Conservation (phyloP, 23 tunicate genomes). For the Diplosoma virens region DNA sequence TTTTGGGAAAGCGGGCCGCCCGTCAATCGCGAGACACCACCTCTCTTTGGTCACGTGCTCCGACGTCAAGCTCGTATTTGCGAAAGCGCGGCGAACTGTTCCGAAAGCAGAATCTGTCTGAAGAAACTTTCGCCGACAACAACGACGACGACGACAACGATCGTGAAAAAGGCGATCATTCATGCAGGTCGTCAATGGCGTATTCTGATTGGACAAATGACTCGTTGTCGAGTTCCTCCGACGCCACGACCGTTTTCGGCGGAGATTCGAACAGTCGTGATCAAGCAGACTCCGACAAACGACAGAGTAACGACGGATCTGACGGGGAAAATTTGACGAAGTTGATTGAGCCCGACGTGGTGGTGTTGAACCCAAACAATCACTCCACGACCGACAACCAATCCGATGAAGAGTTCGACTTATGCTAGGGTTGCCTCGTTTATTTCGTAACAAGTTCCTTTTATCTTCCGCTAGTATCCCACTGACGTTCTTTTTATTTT, state of each 20-base stretch:
- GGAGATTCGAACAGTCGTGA: too few relatives aligned
- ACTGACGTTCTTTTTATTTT: too few relatives aligned
- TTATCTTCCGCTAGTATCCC: too few relatives aligned
- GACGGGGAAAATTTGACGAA: too few relatives aligned
- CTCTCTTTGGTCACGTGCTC: background rate
- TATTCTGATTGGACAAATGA: background rate
- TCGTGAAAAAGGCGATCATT: too few relatives aligned
- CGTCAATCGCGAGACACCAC: background rate
- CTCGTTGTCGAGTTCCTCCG: background rate
- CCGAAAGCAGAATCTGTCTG: background rate
- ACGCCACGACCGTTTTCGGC: too few relatives aligned
- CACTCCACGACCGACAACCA: conserved; percentile 16
- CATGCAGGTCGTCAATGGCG: conserved; percentile 4
- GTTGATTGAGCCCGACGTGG: too few relatives aligned
- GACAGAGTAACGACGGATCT: too few relatives aligned
- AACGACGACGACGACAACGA: too few relatives aligned
- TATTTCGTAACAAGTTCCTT: background rate
- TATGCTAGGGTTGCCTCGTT: conserved; percentile 8
- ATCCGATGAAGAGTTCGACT: conserved; percentile 19
- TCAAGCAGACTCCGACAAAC: too few relatives aligned
- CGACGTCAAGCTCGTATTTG: background rate
- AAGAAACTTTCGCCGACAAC: too few relatives aligned
- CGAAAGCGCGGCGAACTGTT: conserved; percentile 5
- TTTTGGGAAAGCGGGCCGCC: conserved; percentile 21
- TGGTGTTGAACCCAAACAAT: too few relatives aligned